A percentile compares a stretch with the other conserved stretches of the same genome.
Evolutionary conservation across 2,797 vertebrate species (phyloP).

Genomic region (Phoxinus dragarum): DNA sequence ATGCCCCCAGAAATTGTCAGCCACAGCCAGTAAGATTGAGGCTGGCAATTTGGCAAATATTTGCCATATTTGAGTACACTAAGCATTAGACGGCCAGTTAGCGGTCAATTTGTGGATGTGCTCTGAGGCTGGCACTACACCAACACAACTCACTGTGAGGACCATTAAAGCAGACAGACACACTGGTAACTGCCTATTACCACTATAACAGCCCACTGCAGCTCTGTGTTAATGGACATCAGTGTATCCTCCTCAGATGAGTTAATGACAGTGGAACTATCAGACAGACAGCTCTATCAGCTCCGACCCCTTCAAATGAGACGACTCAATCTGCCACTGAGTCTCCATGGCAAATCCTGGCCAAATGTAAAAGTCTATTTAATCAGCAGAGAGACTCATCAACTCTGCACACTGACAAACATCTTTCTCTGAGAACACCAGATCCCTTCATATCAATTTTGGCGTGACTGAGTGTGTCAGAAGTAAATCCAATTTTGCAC

Average conservation of each 20-base stretch:
- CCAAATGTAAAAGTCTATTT: slow-evolving; percentile 55
- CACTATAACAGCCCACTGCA: slow-evolving; percentile 19
- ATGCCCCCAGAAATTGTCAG: neutral
- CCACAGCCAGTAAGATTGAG: neutral
- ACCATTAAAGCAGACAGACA: slow-evolving; percentile 22
- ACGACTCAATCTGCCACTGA: slow-evolving; percentile 60
- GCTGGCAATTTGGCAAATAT: neutral
- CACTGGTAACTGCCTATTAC: slow-evolving; percentile 25
- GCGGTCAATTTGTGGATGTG: neutral
- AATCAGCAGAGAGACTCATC: slow-evolving; percentile 59
- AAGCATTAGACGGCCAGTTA: neutral
- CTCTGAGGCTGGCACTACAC: neutral
- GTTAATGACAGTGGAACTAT: slow-evolving; percentile 53
- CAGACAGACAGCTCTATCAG: slow-evolving; percentile 61
- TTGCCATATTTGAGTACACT: neutral
- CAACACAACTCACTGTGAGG: slow-evolving; percentile 15
- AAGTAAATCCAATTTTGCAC: slow-evolving; percentile 64
- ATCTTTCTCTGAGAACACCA: slow-evolving; percentile 65
- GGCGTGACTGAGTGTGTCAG: slow-evolving; percentile 56
- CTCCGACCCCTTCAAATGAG: slow-evolving; percentile 45
- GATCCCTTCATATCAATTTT: slow-evolving; percentile 62
- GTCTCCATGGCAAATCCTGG: slow-evolving; percentile 59
- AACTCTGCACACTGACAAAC: slow-evolving; percentile 57
- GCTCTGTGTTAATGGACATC: slow-evolving; percentile 52
- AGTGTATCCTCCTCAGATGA: slow-evolving; percentile 58